phyloP scores from a whole-genome alignment of 2,888 invertebrate genomes.

The Eumacrocentrus americanus region DNA sequence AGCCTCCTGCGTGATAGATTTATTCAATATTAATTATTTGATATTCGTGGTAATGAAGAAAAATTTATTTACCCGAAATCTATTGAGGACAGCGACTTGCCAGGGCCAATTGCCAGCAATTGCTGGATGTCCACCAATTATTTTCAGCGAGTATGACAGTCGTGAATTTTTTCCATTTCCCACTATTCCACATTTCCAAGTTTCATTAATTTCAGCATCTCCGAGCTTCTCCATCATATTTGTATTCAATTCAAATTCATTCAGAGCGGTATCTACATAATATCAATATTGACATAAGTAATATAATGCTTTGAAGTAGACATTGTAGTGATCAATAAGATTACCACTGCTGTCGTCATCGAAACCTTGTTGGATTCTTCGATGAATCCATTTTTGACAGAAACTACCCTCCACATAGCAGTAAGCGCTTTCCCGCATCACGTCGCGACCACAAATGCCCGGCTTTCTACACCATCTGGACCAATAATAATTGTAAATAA shows the following conservation, averaged over 20 bases:
- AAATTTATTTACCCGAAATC: conserved; percentile 76
- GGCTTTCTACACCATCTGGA: conserved; percentile 75
- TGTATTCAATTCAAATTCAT: conserved; percentile 52
- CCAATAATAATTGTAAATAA: conserved; percentile 1
- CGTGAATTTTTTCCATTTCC: conserved; percentile 45
- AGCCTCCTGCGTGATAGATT: conserved; percentile 70
- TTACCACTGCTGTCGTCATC: conserved; percentile 46
- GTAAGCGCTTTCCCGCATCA: conserved; percentile 82
- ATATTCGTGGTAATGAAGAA: conserved; percentile 1
- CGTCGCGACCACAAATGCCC: conserved; percentile 76
- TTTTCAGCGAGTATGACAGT: conserved; percentile 66
- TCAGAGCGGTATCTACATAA: conserved; percentile 22
- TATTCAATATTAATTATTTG: conserved; percentile 4
- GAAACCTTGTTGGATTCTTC: conserved; percentile 54
- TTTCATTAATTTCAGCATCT: conserved; percentile 38
- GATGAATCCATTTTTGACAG: conserved; percentile 74
- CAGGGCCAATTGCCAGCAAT: conserved; percentile 89
- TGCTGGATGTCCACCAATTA: conserved; percentile 85
- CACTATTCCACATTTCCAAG: conserved; percentile 54
- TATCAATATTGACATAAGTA: background rate
- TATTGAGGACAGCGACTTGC: conserved; percentile 90
- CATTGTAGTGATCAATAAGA: background rate
- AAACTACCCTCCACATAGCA: conserved; percentile 83
- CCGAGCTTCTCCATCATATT: conserved; percentile 48
- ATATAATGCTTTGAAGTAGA: background rate